Evolutionary conservation across 2,113 vertebrate species (phyloP).

Genomic region (Nothocercus nigrocapillus): DNA sequence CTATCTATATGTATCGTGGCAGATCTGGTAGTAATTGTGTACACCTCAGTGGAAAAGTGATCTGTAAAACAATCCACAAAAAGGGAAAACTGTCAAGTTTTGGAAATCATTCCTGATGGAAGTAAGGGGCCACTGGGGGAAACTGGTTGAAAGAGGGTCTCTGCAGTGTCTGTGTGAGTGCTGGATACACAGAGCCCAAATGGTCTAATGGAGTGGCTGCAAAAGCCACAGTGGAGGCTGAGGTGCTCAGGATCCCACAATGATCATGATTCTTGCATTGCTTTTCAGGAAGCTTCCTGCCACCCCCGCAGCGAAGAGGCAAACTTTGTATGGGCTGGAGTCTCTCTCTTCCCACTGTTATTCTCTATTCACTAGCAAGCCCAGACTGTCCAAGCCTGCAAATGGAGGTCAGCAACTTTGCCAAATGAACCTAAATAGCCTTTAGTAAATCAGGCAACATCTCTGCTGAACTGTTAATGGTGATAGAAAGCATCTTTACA

Average conservation of each 20-base stretch:
- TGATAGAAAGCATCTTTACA: neutral
- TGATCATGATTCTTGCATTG: neutral
- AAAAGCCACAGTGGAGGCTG: neutral
- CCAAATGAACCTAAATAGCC: neutral
- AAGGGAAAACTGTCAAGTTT: neutral
- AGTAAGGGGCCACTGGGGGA: conserved; percentile 10
- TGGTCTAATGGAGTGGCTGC: neutral
- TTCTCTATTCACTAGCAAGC: neutral
- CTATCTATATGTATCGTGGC: neutral
- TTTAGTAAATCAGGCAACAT: neutral
- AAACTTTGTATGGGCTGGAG: neutral
- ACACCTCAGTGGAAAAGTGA: neutral
- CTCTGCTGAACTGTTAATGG: neutral
- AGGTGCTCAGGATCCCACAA: neutral
- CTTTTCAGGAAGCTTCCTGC: neutral
- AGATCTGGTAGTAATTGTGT: conserved; percentile 6
- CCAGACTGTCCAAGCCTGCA: neutral
- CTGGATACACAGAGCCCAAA: neutral
- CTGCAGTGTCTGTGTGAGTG: neutral
- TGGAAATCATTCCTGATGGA: conserved; percentile 6
- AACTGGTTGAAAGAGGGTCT: neutral
- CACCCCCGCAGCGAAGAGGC: neutral
- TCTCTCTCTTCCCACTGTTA: neutral
- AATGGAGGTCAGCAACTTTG: conserved; percentile 1
- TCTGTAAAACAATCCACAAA: neutral